Conservation (phyloP, 2,797 vertebrate genomes). For the Phaenicophaeus curvirostris region DNA sequence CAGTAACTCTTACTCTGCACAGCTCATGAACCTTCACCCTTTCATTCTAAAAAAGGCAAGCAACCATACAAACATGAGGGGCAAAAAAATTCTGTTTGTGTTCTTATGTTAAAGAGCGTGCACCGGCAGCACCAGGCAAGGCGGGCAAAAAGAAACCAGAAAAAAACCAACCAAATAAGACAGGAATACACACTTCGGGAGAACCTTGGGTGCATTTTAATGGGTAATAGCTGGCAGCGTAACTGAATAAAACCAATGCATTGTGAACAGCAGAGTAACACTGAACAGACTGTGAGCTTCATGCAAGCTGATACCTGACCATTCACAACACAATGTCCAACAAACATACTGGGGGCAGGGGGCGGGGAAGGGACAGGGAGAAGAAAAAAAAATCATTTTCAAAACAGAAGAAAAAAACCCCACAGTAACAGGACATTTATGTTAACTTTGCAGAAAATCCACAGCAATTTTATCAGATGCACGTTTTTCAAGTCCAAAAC, state of each 20-base stretch:
- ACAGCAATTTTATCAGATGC: neutral
- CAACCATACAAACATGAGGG: neutral
- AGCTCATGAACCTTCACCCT: neutral
- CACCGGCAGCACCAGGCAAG: neutral
- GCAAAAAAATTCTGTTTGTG: neutral
- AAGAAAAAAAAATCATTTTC: neutral
- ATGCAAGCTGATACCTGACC: rapidly evolving
- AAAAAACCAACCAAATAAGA: neutral
- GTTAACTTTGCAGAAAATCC: neutral
- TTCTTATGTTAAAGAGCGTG: neutral
- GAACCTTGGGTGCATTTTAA: no score
- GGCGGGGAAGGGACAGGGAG: no score
- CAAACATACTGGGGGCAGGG: neutral
- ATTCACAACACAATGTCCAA: neutral
- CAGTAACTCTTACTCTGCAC: neutral
- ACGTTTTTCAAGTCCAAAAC: neutral
- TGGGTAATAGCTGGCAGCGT: neutral
- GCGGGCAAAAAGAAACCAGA: neutral
- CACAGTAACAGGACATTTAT: neutral
- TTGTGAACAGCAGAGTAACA: neutral
- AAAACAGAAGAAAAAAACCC: neutral
- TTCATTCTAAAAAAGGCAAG: neutral
- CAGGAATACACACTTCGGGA: rapidly evolving
- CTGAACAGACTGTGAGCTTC: rapidly evolving
- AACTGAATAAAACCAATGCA: neutral